These are phyloP conservation scores for Gastrophryne carolinensis DNA, from an alignment of 2,797 vertebrate genomes.

Conservation along the genomic window DNA sequence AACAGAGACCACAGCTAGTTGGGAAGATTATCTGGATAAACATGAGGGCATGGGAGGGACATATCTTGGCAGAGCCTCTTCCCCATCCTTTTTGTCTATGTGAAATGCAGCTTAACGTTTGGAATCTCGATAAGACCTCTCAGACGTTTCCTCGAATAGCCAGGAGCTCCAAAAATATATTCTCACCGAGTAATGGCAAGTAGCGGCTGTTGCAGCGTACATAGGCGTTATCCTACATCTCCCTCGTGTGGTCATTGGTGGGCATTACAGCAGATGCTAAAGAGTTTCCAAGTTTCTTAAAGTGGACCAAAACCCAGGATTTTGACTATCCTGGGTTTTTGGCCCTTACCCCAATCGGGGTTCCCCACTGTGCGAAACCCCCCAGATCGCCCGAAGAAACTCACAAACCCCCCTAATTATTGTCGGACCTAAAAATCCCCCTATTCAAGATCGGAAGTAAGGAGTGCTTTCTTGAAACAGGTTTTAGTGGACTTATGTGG, in stretches of 20 bases:
- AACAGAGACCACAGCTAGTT: not conserved
- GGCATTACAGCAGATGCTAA: conserved; percentile 57
- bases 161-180: not conserved
- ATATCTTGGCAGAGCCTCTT: not conserved
- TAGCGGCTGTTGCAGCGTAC: not conserved
- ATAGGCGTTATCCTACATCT: conserved; percentile 64
- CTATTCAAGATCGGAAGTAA: too few relatives aligned
- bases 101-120: not conserved
- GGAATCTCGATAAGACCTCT: conserved; percentile 15
- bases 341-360: too few relatives aligned
- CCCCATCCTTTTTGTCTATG: not conserved
- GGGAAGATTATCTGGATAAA: not conserved
- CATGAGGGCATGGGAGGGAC: not conserved
- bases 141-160: not conserved
- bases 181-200: not conserved
- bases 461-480: too few relatives aligned
- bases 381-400: too few relatives aligned
- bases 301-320: too few relatives aligned
- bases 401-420: too few relatives aligned
- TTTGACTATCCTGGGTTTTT: too few relatives aligned
- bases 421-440: too few relatives aligned
- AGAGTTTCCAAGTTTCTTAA: too few relatives aligned
- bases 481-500: too few relatives aligned
- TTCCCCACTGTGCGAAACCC: too few relatives aligned
- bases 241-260: conserved; percentile 65